A percentile compares a stretch with the other conserved stretches of the same genome.
phyloP scores from a whole-genome alignment of 2,888 invertebrate genomes.

The Eumerus sabulonum region DNA sequence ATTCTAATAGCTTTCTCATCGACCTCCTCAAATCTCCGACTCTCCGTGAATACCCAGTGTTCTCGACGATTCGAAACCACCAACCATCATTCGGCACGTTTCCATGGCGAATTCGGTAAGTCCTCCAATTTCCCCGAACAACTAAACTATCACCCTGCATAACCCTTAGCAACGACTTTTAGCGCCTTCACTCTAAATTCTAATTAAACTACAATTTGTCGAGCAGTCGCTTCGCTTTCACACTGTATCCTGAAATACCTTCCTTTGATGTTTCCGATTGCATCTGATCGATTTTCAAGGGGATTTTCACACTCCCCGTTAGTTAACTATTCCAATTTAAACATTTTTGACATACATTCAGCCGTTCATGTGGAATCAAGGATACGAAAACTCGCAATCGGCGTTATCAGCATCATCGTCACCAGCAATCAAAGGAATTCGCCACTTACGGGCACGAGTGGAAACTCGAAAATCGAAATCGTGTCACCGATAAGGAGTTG shows the following conservation, averaged over 20 bases:
- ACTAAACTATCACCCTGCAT: too few relatives aligned
- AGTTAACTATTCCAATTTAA: slow-evolving; percentile 59
- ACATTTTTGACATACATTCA: slow-evolving; percentile 41
- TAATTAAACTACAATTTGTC: slow-evolving; percentile 25
- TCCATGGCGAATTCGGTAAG: too few relatives aligned
- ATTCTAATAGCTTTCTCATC: too few relatives aligned
- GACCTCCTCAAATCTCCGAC: too few relatives aligned
- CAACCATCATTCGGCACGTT: too few relatives aligned
- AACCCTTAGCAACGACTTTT: neutral
- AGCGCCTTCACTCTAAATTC: slow-evolving; percentile 5
- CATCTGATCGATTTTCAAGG: slow-evolving; percentile 41
- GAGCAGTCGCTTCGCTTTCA: too few relatives aligned
- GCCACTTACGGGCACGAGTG: slow-evolving; percentile 36
- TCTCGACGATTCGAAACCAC: too few relatives aligned
- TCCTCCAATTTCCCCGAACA: too few relatives aligned
- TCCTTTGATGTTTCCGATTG: slow-evolving; percentile 52
- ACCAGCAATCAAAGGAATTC: slow-evolving; percentile 54
- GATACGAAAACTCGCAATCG: slow-evolving; percentile 23
- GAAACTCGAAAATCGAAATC: slow-evolving; percentile 61
- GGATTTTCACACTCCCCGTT: slow-evolving; percentile 43
- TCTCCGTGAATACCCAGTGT: too few relatives aligned
- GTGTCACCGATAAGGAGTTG: slow-evolving; percentile 55
- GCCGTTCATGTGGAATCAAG: slow-evolving; percentile 59
- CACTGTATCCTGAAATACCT: too few relatives aligned
- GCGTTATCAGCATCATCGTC: slow-evolving; percentile 5